A percentile compares a stretch with the other conserved stretches of the same genome.
phyloP scores from a whole-genome alignment of 2,888 invertebrate species.

The Tiphia femorata region DNA sequence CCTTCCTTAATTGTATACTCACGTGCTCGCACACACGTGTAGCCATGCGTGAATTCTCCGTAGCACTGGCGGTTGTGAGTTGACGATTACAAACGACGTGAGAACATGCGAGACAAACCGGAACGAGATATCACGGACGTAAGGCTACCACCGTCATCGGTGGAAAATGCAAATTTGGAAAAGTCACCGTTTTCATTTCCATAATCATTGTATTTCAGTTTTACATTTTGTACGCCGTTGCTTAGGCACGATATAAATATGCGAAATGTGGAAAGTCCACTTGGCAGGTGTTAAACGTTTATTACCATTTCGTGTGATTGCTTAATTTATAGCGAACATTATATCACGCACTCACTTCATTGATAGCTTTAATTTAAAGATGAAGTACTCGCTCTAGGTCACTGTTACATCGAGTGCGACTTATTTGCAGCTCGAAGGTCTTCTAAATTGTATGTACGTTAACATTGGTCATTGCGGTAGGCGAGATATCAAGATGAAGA shows the following conservation, averaged over 20 bases:
- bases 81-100: conserved; percentile 7
- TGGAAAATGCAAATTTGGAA: conserved; percentile 8
- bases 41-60: too few relatives aligned
- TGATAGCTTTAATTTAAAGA: conserved; percentile 40
- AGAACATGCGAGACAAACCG: conserved; percentile 8
- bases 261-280: too few relatives aligned
- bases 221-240: background rate
- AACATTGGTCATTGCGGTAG: background rate
- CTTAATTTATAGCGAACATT: conserved; percentile 39
- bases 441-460: background rate
- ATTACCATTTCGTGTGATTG: conserved; percentile 42
- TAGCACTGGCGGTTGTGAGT: too few relatives aligned
- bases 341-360: conserved; percentile 31
- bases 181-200: background rate
- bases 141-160: conserved; percentile 12
- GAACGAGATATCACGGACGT: conserved; percentile 5
- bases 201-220: background rate
- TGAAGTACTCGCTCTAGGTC: conserved; percentile 24
- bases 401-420: background rate
- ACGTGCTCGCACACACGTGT: background rate
- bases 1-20: conserved; percentile 6
- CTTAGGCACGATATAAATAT: too few relatives aligned
- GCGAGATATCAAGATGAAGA: too few relatives aligned
- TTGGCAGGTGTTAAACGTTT: conserved; percentile 40
- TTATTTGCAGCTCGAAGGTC: background rate